phyloP scores from a whole-genome alignment of 2,113 vertebrate species.

The Ivindomyrus marchei region DNA sequence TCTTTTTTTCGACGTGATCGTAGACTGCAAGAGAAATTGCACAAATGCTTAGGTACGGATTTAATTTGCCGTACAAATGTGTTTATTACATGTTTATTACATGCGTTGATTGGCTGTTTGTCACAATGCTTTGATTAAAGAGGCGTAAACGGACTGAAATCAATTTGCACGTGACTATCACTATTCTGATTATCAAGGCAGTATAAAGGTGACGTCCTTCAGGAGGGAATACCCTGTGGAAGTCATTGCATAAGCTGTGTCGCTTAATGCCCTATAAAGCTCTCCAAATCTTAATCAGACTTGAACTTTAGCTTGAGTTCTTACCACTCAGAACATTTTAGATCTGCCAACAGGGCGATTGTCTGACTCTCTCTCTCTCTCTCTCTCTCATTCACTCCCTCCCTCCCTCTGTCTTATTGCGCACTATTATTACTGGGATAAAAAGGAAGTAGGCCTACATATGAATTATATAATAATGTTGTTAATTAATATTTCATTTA shows the following conservation, averaged over 20 bases:
- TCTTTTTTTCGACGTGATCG: not conserved
- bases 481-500: not conserved
- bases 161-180: not conserved
- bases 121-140: not conserved
- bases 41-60: not conserved
- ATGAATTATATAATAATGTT: not conserved
- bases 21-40: not conserved
- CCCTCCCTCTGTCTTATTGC: not conserved
- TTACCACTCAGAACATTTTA: not conserved
- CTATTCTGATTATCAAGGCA: not conserved
- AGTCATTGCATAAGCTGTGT: slow-evolving; percentile 1
- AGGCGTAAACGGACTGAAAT: not conserved
- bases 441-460: not conserved
- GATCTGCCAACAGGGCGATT: not conserved
- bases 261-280: slow-evolving; percentile 6
- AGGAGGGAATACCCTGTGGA: not conserved
- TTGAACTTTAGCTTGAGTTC: not conserved
- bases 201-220: not conserved
- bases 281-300: slow-evolving; percentile 2
- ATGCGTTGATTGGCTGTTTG: not conserved
- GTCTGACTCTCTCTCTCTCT: not conserved
- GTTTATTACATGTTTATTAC: not conserved
- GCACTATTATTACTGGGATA: not conserved
- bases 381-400: not conserved
- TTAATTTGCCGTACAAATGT: not conserved